These are phyloP conservation scores for Microctonus brassicae DNA, from an alignment of 2,888 invertebrate genomes.

Conservation along the genomic window DNA sequence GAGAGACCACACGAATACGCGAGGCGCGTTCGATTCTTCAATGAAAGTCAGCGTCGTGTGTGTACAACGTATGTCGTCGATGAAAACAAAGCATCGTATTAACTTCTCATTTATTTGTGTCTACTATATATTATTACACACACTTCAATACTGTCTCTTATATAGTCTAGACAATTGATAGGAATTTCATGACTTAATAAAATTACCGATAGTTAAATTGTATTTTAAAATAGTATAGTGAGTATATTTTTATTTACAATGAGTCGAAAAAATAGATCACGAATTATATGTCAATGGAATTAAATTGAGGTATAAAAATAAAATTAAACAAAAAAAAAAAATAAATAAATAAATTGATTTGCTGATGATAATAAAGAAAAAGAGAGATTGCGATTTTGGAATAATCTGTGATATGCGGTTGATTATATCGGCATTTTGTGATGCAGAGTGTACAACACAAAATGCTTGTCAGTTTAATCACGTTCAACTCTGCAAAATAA, in stretches of 20 bases:
- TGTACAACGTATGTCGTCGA: background rate
- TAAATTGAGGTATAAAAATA: background rate
- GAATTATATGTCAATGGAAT: background rate
- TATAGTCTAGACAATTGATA: background rate
- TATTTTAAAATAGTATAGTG: background rate
- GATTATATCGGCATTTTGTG: constrained; percentile 21
- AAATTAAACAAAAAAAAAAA: background rate
- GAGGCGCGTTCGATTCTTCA: background rate
- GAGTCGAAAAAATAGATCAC: background rate
- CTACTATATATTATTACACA: background rate
- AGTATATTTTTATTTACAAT: background rate
- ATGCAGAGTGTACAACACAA: constrained; percentile 1
- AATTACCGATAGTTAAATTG: background rate
- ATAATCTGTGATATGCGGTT: background rate
- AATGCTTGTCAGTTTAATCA: constrained; percentile 12
- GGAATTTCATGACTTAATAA: background rate
- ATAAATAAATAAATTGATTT: background rate
- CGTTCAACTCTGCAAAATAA: constrained; percentile 21
- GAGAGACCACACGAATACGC: background rate
- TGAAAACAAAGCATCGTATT: constrained; percentile 1
- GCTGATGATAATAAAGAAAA: background rate
- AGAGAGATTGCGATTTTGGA: background rate
- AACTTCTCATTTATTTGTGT: constrained; percentile 3
- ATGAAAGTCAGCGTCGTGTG: background rate
- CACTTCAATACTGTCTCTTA: background rate